phyloP scores from a whole-genome alignment of 2,113 vertebrate genomes.

The Peromyscus californicus region DNA sequence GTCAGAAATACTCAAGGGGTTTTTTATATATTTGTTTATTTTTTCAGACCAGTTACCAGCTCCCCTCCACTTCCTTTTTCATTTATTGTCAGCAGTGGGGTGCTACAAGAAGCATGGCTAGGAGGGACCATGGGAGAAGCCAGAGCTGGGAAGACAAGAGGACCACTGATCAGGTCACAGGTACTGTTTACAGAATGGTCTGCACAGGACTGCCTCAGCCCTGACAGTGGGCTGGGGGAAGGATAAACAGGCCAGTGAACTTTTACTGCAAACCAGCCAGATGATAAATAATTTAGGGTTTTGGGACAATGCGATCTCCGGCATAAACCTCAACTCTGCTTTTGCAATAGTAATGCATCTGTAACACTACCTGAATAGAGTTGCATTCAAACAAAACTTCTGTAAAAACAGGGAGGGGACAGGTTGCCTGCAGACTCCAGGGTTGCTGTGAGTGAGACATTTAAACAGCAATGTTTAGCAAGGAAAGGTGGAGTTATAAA shows the following conservation, averaged over 20 bases:
- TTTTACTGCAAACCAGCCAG: neutral
- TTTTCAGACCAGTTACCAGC: slow-evolving; percentile 50
- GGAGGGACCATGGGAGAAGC: neutral
- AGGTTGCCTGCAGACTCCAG: neutral
- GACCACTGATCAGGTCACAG: neutral
- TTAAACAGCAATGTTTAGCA: neutral
- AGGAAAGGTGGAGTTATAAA: neutral
- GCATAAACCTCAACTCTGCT: neutral
- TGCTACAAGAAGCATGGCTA: neutral
- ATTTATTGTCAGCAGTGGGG: neutral
- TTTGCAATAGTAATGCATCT: neutral
- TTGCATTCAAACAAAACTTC: slow-evolving; percentile 9
- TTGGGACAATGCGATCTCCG: neutral
- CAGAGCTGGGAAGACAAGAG: slow-evolving; percentile 11
- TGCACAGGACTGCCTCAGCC: neutral
- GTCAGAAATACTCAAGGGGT: slow-evolving; percentile 73
- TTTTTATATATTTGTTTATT: slow-evolving; percentile 57
- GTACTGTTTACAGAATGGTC: neutral
- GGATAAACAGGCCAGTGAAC: neutral
- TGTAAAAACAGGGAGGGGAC: neutral
- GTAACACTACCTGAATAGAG: no score
- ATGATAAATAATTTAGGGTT: neutral
- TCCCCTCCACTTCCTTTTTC: slow-evolving; percentile 21
- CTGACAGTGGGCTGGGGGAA: neutral
- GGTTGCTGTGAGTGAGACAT: neutral